These are phyloP conservation scores for Cremastinae sp. DNA, from an alignment of 2,888 invertebrate genomes.

Conservation along the genomic window DNA sequence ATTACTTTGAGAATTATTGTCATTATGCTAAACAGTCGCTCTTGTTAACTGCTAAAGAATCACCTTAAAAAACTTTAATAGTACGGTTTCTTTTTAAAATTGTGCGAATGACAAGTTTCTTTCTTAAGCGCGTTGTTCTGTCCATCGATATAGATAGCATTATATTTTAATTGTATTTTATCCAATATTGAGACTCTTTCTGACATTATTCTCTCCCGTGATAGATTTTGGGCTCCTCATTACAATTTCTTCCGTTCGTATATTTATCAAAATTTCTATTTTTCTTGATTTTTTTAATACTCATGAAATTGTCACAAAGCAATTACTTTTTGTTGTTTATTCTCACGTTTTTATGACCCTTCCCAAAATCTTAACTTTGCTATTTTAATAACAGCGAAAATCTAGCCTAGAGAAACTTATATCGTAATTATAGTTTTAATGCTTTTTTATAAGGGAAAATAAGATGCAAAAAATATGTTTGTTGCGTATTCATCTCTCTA, in stretches of 20 bases:
- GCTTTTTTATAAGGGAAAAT: slow-evolving; percentile 10
- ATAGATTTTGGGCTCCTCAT: not conserved
- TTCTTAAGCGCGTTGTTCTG: slow-evolving; percentile 13
- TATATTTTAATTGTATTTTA: not conserved
- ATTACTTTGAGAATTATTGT: not conserved
- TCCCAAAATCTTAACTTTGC: slow-evolving; percentile 1
- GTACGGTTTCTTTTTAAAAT: slow-evolving; percentile 37
- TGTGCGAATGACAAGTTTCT: slow-evolving; percentile 53
- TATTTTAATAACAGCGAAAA: slow-evolving; percentile 21
- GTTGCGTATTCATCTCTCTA: not conserved
- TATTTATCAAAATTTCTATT: slow-evolving; percentile 3
- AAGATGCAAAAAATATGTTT: not conserved
- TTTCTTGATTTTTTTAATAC: not conserved
- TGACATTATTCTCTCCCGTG: not conserved
- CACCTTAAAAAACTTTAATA: slow-evolving; percentile 26
- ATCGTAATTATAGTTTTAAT: slow-evolving; percentile 1
- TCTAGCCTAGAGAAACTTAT: slow-evolving; percentile 26
- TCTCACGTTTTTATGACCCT: not conserved
- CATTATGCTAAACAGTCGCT: slow-evolving; percentile 2
- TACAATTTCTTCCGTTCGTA: not conserved
- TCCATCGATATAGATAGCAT: slow-evolving; percentile 13
- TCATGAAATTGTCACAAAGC: slow-evolving; percentile 34
- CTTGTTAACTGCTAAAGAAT: slow-evolving; percentile 23
- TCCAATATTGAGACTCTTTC: not conserved
- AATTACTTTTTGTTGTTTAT: slow-evolving; percentile 23